Evolutionary conservation across 2,797 vertebrate species (phyloP).

Genomic region (Peromyscus melanophrys): DNA sequence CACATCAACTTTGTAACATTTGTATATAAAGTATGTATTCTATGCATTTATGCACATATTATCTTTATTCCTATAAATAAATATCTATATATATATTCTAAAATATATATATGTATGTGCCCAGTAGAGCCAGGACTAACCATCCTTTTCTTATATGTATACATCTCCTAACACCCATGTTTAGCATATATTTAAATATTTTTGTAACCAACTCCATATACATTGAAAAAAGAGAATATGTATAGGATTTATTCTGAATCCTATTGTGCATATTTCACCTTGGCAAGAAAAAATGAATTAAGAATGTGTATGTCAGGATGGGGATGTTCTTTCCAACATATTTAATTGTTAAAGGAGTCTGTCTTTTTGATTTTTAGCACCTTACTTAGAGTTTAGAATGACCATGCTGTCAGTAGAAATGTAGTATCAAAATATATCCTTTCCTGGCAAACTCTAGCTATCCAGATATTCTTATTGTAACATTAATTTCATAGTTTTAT

Average conservation of each 20-base stretch:
- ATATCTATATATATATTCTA: too few species aligned
- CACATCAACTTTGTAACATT: not conserved
- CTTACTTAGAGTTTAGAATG: not conserved
- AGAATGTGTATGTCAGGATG: not conserved
- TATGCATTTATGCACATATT: not conserved
- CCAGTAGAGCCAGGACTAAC: not conserved
- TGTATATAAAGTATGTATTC: not conserved
- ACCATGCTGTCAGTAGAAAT: not conserved
- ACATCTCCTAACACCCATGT: not conserved
- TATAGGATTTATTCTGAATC: not conserved
- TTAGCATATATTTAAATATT: not conserved
- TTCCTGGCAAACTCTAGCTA: not conserved
- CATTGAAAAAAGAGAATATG: not conserved
- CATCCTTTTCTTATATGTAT: not conserved
- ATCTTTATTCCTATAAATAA: too few species aligned
- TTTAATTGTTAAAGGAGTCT: constrained; percentile 44
- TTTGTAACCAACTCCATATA: not conserved
- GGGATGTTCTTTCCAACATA: not conserved
- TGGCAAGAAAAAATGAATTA: constrained; percentile 9
- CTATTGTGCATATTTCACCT: not conserved
- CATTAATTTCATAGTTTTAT: constrained; percentile 1
- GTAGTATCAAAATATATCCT: not conserved
- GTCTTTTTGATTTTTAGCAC: constrained; percentile 43
- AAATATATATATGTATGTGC: too few species aligned
- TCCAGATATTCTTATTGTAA: constrained; percentile 2